These are phyloP conservation scores for Cataglyphis livida DNA, from an alignment of 2,888 invertebrate species.

Conservation along the genomic window DNA sequence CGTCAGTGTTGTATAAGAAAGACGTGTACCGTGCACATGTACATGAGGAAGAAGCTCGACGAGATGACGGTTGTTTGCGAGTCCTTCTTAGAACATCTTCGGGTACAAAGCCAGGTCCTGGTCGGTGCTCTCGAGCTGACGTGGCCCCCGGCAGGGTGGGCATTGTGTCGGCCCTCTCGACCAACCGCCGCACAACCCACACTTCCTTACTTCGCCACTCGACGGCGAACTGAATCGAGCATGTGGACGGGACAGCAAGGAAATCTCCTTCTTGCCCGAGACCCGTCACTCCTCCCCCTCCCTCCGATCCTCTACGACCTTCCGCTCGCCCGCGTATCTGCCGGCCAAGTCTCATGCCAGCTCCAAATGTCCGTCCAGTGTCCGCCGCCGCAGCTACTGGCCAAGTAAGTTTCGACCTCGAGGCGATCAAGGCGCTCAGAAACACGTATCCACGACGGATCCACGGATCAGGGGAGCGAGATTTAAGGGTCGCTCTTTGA, in stretches of 20 bases:
- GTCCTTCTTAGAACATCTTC: conserved; percentile 76
- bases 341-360: conserved; percentile 71
- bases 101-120: conserved; percentile 76
- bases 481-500: conserved; percentile 59
- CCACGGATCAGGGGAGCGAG: conserved; percentile 52
- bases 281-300: conserved; percentile 72
- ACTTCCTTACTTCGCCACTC: conserved; percentile 71
- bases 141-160: conserved; percentile 79
- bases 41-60: conserved; percentile 48
- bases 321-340: conserved; percentile 43
- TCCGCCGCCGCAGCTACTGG: conserved; percentile 53
- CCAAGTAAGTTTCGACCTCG: conserved; percentile 62
- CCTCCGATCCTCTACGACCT: conserved; percentile 36
- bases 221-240: conserved; percentile 75
- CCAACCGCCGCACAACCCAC: conserved; percentile 70
- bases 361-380: conserved; percentile 73
- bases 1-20: conserved; percentile 10
- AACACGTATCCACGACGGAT: conserved; percentile 58
- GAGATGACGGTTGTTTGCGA: conserved; percentile 76
- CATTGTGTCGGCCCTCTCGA: conserved; percentile 79
- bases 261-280: conserved; percentile 79
- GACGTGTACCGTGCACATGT: not conserved
- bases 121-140: conserved; percentile 75
- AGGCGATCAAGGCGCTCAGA: conserved; percentile 68
- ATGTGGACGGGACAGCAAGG: conserved; percentile 79